Evolutionary conservation across 2,113 vertebrate species (phyloP).

Genomic region (Urocolius indicus): DNA sequence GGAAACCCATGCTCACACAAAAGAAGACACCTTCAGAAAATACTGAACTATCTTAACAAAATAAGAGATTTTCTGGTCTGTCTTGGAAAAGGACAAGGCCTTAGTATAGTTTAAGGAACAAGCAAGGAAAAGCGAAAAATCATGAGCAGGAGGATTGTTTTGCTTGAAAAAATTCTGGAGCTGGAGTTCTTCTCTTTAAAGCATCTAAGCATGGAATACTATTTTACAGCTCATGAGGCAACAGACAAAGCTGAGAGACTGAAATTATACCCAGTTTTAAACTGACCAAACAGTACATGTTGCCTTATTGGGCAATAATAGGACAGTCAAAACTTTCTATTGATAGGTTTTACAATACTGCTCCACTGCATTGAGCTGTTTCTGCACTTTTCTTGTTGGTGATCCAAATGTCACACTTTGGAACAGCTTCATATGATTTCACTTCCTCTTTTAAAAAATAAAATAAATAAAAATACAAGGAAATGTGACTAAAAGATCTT

Average conservation of each 20-base stretch:
- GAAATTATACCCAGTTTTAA: neutral
- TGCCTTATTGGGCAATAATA: neutral
- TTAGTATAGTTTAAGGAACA: neutral
- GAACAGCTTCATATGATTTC: neutral
- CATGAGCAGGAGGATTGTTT: neutral
- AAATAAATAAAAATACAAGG: neutral
- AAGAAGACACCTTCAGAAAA: neutral
- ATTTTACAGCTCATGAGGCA: neutral
- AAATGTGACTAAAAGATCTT: neutral
- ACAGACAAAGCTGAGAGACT: neutral
- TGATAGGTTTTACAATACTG: neutral
- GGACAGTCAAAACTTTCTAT: neutral
- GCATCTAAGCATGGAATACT: neutral
- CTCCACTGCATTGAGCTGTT: neutral
- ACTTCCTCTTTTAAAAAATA: neutral
- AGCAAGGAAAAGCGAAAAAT: neutral
- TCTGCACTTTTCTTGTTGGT: neutral
- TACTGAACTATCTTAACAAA: neutral
- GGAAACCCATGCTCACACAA: no score
- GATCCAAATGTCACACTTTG: neutral
- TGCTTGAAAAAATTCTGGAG: neutral
- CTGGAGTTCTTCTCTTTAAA: neutral
- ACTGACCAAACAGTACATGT: accelerated
- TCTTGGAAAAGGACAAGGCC: neutral
- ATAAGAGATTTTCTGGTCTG: neutral